These are phyloP conservation scores for Tenebrio molitor DNA, from an alignment of 1,140 invertebrate genomes.

Conservation along the genomic window DNA sequence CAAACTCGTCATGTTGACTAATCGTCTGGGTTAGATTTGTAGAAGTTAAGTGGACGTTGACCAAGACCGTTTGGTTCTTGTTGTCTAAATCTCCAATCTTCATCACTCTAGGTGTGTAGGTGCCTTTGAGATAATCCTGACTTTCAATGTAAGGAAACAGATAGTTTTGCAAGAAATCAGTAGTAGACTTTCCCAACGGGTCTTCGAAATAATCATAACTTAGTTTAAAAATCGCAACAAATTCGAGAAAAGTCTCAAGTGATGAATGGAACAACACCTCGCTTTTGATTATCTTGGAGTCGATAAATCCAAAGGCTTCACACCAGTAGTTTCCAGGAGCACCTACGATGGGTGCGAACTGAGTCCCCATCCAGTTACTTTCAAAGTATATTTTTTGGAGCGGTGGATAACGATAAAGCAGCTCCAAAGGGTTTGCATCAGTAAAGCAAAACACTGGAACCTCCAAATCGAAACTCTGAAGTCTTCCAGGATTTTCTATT, in stretches of 20 bases:
- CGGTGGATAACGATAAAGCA: neutral
- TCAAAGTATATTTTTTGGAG: neutral
- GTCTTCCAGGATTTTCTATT: too few relatives aligned
- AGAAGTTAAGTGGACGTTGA: neutral
- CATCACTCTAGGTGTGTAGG: neutral
- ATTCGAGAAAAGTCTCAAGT: neutral
- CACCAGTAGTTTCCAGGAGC: slow-evolving; percentile 1
- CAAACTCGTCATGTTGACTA: too few relatives aligned
- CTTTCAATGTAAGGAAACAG: neutral
- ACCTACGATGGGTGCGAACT: too few relatives aligned
- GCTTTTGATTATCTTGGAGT: neutral
- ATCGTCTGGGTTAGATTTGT: too few relatives aligned
- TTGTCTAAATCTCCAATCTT: neutral
- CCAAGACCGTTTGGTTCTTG: neutral
- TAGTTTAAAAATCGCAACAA: neutral
- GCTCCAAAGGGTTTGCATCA: neutral
- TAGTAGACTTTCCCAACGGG: neutral
- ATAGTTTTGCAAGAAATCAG: neutral
- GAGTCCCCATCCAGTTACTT: neutral
- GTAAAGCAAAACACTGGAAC: neutral
- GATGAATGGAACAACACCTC: neutral
- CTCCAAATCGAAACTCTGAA: neutral
- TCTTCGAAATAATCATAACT: neutral
- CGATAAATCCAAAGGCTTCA: neutral
- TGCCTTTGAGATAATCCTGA: too few relatives aligned